phyloP scores from a whole-genome alignment of 2,888 invertebrate genomes.

The Scaptomyza flava region DNA sequence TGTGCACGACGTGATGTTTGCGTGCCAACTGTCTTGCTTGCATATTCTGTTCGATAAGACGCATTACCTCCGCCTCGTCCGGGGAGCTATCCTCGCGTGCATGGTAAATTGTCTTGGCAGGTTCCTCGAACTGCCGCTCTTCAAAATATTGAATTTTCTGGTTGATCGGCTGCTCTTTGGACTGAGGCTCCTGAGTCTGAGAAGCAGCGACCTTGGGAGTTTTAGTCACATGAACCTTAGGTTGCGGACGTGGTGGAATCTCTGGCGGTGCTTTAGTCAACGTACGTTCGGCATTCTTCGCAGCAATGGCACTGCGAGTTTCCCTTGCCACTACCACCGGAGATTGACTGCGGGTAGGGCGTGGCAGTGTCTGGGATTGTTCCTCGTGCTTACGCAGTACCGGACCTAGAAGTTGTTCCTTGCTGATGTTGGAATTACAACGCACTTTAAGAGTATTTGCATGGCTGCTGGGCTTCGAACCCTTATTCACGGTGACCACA shows the following conservation, averaged over 20 bases:
- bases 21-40: conserved; percentile 65
- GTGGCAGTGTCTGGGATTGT: conserved; percentile 83
- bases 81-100: conserved; percentile 86
- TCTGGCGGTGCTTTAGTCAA: conserved; percentile 78
- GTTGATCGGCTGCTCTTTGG: conserved; percentile 85
- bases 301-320: conserved; percentile 87
- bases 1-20: conserved; percentile 42
- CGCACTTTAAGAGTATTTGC: conserved; percentile 85
- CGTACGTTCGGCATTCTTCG: conserved; percentile 85
- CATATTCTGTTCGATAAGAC: conserved; percentile 85
- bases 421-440: conserved; percentile 86
- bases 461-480: conserved; percentile 78
- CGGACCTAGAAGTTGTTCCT: conserved; percentile 84
- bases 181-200: conserved; percentile 5
- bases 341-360: conserved; percentile 78
- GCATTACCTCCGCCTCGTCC: conserved; percentile 85
- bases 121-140: conserved; percentile 86
- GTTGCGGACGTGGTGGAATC: conserved; percentile 65
- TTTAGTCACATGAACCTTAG: conserved; percentile 22
- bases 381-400: conserved; percentile 78
- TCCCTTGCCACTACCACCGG: conserved; percentile 86
- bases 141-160: conserved; percentile 92
- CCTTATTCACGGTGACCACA: conserved; percentile 86
- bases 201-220: conserved; percentile 25
- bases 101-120: conserved; percentile 85